Evolutionary conservation across 2,888 invertebrate species (phyloP).

Genomic region (Trachelus tabidus): DNA sequence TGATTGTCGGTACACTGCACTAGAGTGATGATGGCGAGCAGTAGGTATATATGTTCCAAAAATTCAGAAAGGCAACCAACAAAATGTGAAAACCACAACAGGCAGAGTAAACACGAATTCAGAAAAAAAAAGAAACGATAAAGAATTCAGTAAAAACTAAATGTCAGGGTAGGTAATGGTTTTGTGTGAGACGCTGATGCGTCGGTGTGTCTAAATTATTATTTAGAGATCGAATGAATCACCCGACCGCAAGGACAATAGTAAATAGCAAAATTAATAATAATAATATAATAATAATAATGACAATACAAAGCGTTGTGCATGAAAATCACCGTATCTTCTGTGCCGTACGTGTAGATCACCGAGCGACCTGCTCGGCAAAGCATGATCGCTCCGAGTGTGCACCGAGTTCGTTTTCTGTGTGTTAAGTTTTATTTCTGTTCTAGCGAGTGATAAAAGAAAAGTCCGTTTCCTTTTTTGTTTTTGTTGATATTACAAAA

Average conservation of each 20-base stretch:
- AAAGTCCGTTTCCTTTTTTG: background rate
- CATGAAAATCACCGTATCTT: background rate
- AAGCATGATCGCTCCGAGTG: background rate
- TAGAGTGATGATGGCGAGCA: conserved; percentile 18
- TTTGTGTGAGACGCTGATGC: background rate
- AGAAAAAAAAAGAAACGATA: conserved; percentile 20
- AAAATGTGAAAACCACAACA: background rate
- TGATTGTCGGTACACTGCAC: conserved; percentile 24
- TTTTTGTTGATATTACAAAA: background rate
- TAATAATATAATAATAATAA: background rate
- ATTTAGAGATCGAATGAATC: background rate
- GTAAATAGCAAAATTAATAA: background rate
- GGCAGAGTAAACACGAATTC: conserved; percentile 2
- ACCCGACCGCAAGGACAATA: background rate
- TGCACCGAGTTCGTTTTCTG: background rate
- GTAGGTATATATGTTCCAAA: conserved; percentile 27
- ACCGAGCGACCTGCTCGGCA: background rate
- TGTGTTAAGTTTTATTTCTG: background rate
- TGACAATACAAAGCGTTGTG: background rate
- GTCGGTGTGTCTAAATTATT: background rate
- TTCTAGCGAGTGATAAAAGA: background rate
- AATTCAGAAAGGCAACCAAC: conserved; percentile 20
- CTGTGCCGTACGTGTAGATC: background rate
- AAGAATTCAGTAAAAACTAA: conserved; percentile 9
- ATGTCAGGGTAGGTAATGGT: background rate